phyloP scores from a whole-genome alignment of 1,140 invertebrate species.

The Drosophila fuyamai region DNA sequence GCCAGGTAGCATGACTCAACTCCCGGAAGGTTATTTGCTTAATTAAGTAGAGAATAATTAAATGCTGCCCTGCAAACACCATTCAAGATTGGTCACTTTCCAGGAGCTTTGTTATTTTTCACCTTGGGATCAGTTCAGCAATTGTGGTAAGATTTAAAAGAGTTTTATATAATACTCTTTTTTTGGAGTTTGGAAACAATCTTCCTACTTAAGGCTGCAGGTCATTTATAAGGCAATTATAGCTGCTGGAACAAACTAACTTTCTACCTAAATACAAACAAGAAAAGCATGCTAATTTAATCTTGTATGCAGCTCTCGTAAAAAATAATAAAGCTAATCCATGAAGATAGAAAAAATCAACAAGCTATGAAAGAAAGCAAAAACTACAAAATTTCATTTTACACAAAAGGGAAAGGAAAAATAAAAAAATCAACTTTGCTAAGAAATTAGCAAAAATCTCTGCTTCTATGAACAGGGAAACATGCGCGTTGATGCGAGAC shows the following conservation, averaged over 20 bases:
- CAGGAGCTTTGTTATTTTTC: not conserved
- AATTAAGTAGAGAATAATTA: conserved; percentile 6
- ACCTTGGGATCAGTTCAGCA: not conserved
- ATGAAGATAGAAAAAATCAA: conserved; percentile 6
- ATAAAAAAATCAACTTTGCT: conserved; percentile 12
- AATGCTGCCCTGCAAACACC: not conserved
- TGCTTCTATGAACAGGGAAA: conserved; percentile 60
- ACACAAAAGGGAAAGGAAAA: conserved; percentile 2
- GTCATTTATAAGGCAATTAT: conserved; percentile 14
- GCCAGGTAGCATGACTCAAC: conserved; percentile 1
- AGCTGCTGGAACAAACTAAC: not conserved
- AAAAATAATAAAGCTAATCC: conserved; percentile 7
- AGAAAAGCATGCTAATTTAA: conserved; percentile 46
- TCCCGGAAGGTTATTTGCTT: conserved; percentile 5
- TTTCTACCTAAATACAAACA: conserved; percentile 11
- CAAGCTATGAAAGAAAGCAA: conserved; percentile 14
- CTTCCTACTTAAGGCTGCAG: not conserved
- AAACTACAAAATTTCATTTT: conserved; percentile 32
- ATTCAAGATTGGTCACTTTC: conserved; percentile 1
- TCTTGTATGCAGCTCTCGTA: conserved; percentile 17
- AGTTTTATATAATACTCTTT: not conserved
- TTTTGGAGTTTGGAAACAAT: not conserved
- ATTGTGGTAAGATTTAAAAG: not conserved
- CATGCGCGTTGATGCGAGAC: conserved; percentile 65
- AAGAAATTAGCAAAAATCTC: conserved; percentile 56